These are phyloP conservation scores for Psittacula cyanocephala DNA, from an alignment of 2,113 vertebrate genomes.

Conservation along the genomic window DNA sequence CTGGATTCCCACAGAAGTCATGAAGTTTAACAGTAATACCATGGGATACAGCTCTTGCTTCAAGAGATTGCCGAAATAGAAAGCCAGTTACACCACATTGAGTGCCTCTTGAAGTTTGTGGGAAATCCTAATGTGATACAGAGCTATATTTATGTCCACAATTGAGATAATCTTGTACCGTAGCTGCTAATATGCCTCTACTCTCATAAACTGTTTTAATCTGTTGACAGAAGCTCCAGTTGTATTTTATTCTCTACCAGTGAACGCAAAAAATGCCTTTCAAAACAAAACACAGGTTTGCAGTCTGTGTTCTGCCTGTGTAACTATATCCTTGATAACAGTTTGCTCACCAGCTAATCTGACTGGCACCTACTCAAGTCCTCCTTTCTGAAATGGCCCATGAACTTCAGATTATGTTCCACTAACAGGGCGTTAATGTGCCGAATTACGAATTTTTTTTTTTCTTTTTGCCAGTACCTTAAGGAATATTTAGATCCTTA, in stretches of 20 bases:
- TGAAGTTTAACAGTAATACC: background rate
- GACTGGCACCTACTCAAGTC: background rate
- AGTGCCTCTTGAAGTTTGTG: background rate
- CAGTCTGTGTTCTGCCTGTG: background rate
- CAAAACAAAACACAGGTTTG: background rate
- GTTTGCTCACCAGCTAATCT: background rate
- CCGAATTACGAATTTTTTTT: background rate
- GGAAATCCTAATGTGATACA: background rate
- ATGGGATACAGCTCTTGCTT: background rate
- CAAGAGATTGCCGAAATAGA: background rate
- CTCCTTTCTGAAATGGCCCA: background rate
- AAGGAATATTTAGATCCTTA: background rate
- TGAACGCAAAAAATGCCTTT: background rate
- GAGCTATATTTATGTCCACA: background rate
- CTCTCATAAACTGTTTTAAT: background rate
- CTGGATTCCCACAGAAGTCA: background rate
- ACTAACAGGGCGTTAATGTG: background rate
- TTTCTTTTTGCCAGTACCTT: background rate
- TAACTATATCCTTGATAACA: background rate
- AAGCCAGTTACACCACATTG: fast-evolving
- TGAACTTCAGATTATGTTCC: background rate
- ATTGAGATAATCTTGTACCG: background rate
- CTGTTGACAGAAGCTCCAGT: background rate
- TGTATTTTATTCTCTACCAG: background rate
- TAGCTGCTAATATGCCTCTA: background rate